phyloP scores from a whole-genome alignment of 2,797 vertebrate species.

The Ambastaia sidthimunki region DNA sequence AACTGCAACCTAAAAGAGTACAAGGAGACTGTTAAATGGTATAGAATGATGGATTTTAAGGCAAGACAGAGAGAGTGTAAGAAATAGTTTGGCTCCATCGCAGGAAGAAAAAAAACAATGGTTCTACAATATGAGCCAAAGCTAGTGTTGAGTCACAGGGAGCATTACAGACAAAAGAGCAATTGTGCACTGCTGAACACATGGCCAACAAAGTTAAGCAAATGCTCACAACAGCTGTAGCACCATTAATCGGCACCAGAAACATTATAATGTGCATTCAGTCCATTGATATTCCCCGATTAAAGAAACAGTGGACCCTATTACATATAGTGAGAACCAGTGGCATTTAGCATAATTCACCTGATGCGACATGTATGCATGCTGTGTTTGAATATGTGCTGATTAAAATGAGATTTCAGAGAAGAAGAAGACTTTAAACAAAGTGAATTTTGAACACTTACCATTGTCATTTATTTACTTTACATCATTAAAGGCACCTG shows the following conservation, averaged over 20 bases:
- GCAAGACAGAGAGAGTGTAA: conserved; percentile 14
- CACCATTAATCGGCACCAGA: conserved; percentile 18
- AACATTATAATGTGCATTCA: not conserved
- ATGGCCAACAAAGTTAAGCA: conserved; percentile 47
- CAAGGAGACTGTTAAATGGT: conserved; percentile 21
- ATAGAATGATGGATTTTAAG: conserved; percentile 42
- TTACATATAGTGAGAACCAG: too few species aligned
- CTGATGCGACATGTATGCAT: too few species aligned
- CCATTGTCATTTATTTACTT: too few species aligned
- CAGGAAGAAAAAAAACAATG: conserved; percentile 34
- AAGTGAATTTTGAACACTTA: too few species aligned
- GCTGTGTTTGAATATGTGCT: too few species aligned
- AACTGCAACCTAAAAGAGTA: conserved; percentile 26
- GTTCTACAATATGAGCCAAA: conserved; percentile 24
- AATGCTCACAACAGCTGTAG: conserved; percentile 50
- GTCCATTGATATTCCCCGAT: not conserved
- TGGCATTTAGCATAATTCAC: too few species aligned
- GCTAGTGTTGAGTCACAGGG: conserved; percentile 23
- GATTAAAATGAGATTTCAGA: too few species aligned
- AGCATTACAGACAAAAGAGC: conserved; percentile 48
- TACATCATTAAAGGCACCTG: too few species aligned
- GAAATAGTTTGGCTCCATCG: conserved; percentile 38
- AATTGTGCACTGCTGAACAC: conserved; percentile 47
- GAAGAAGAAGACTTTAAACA: too few species aligned
- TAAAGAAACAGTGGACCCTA: not conserved